Conservation (phyloP, 2,888 invertebrate species). For the Bursaphelenchus okinawaensis region DNA sequence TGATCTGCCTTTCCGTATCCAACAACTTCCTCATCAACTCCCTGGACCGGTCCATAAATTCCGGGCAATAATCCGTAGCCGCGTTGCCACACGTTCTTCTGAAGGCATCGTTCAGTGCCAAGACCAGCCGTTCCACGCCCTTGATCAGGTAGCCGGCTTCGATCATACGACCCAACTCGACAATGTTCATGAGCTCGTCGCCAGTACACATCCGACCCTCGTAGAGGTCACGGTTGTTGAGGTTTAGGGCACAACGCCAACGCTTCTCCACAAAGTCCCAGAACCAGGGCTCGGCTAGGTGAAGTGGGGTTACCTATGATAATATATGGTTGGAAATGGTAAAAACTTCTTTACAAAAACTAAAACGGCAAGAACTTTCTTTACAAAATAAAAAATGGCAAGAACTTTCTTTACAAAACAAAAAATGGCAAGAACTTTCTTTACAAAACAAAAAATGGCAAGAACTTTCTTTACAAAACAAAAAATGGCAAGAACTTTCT, state of each 20-base stretch:
- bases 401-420: too few relatives aligned
- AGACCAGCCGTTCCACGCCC: slow-evolving; percentile 47
- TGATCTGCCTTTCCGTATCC: slow-evolving; percentile 36
- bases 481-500: too few relatives aligned
- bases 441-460: too few relatives aligned
- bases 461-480: too few relatives aligned
- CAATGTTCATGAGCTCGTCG: slow-evolving; percentile 46
- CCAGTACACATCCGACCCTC: slow-evolving; percentile 50
- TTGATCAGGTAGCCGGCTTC: slow-evolving; percentile 48
- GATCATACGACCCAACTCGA: slow-evolving; percentile 46
- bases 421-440: too few relatives aligned
- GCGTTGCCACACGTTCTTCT: slow-evolving; percentile 34
- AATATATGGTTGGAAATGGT: background rate
- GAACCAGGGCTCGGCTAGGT: slow-evolving; percentile 53
- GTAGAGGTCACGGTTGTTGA: slow-evolving; percentile 41
- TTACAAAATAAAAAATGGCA: too few relatives aligned
- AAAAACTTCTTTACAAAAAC: too few relatives aligned
- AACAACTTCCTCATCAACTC: slow-evolving; percentile 34
- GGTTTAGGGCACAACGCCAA: slow-evolving; percentile 46
- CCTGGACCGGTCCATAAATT: slow-evolving; percentile 50
- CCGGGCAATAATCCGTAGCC: slow-evolving; percentile 49
- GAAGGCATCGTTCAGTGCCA: slow-evolving; percentile 27
- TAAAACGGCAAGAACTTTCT: too few relatives aligned
- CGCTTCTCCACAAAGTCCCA: slow-evolving; percentile 28
- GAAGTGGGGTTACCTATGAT: slow-evolving; percentile 41